Percentiles rank a stretch among this genome's conserved stretches.
These are phyloP conservation scores for Orthonevra nobilis DNA, from an alignment of 2,888 invertebrate species.

Conservation along the genomic window DNA sequence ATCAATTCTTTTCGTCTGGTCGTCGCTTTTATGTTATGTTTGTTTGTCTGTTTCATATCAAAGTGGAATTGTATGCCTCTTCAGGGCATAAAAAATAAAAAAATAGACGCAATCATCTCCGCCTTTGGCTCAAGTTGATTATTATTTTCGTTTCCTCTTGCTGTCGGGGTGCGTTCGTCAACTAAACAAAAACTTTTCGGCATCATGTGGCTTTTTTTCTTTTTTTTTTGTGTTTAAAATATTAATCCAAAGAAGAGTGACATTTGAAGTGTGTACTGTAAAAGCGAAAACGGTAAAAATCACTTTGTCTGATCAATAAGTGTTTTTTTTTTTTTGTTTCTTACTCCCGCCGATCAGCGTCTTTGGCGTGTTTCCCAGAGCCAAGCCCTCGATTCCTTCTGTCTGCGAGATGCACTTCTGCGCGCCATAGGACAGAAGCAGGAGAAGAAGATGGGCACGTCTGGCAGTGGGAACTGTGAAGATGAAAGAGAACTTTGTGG, in stretches of 20 bases:
- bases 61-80: constrained; percentile 32
- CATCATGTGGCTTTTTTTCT: background rate
- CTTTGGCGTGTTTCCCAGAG: no score
- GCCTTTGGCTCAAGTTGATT: constrained; percentile 43
- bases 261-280: constrained; percentile 58
- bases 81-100: constrained; percentile 28
- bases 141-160: constrained; percentile 22
- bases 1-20: constrained; percentile 27
- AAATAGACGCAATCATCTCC: constrained; percentile 41
- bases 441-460: background rate
- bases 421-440: background rate
- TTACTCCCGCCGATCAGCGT: no score
- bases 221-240: constrained; percentile 25
- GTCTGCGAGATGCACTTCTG: no score
- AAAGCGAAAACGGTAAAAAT: constrained; percentile 68
- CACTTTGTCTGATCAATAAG: constrained; percentile 67
- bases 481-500: background rate
- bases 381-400: background rate
- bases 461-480: background rate
- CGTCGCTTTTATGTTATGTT: background rate
- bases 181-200: background rate
- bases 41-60: constrained; percentile 2
- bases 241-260: constrained; percentile 55
- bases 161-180: background rate
- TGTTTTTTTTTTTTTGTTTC: no score